Percentiles rank a stretch among this genome's conserved stretches.
phyloP scores from a whole-genome alignment of 2,113 vertebrate species.

The Rhinoptilus africanus region DNA sequence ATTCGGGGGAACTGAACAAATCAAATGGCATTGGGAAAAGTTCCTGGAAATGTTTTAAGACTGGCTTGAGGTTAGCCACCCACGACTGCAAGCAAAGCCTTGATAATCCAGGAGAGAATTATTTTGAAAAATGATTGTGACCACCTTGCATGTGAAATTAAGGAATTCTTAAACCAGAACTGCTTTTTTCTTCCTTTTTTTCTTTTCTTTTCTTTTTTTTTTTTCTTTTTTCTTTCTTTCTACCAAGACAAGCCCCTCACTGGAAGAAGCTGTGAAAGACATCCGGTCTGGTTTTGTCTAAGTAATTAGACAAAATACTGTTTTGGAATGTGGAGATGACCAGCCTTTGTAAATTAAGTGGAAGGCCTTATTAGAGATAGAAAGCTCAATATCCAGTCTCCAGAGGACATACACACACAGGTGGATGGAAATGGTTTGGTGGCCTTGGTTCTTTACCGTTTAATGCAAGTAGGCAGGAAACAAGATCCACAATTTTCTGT shows the following conservation, averaged over 20 bases:
- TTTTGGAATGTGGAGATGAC: neutral
- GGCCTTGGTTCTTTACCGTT: neutral
- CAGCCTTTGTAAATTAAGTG: neutral
- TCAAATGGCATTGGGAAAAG: neutral
- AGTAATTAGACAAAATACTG: neutral
- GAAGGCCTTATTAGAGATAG: neutral
- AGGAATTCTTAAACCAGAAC: neutral
- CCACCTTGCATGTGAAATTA: neutral
- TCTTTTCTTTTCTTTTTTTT: neutral
- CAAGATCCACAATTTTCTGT: slow-evolving; percentile 32
- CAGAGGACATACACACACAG: neutral
- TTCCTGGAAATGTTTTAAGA: neutral
- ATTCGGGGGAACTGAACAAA: neutral
- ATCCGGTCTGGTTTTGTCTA: neutral
- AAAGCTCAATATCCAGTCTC: neutral
- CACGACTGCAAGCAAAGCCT: neutral
- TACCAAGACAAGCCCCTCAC: neutral
- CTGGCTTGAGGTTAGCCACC: neutral
- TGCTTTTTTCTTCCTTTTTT: neutral
- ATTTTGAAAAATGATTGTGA: neutral
- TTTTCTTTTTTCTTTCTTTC: neutral
- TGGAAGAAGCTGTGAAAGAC: neutral
- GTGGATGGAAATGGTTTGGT: neutral
- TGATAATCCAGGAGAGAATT: neutral
- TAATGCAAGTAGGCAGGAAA: slow-evolving; percentile 4